Percentiles rank a stretch among this genome's conserved stretches.
Conservation (phyloP, 2,797 vertebrate species). For the Catostomus latipinnis region DNA sequence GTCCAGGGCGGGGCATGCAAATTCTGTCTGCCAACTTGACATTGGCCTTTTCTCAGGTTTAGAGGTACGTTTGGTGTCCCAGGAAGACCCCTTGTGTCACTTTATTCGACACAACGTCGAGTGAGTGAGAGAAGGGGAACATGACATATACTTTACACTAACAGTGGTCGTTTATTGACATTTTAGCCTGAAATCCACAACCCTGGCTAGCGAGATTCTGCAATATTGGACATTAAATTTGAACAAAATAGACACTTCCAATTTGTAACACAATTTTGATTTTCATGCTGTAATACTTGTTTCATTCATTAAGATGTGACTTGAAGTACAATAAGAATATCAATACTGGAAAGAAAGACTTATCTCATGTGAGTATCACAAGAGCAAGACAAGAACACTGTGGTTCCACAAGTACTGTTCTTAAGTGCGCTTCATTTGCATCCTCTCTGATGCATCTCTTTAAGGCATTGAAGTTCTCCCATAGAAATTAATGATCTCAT, state of each 20-base stretch:
- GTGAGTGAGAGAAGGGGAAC: too few species aligned
- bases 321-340: conserved; percentile 45
- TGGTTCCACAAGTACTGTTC: conserved; percentile 14
- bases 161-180: too few species aligned
- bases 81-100: too few species aligned
- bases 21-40: too few species aligned
- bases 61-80: too few species aligned
- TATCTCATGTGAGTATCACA: conserved; percentile 42
- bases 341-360: conserved; percentile 43
- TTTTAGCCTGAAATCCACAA: too few species aligned
- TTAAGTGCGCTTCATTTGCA: conserved; percentile 49
- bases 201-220: not conserved
- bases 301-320: conserved; percentile 38
- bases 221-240: not conserved
- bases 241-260: not conserved
- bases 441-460: conserved; percentile 17
- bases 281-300: not conserved
- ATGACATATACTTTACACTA: too few species aligned
- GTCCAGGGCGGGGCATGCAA: too few species aligned
- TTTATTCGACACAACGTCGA: too few species aligned
- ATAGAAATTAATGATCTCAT: conserved; percentile 10
- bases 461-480: conserved; percentile 10
- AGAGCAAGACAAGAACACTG: conserved; percentile 20
- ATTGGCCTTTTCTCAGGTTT: too few species aligned
- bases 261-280: conserved; percentile 8